Evolutionary conservation across 2,888 invertebrate species (phyloP), one percentile per base, ranked within the genome.

Genomic region (Drosophila paranaensis): DNA sequence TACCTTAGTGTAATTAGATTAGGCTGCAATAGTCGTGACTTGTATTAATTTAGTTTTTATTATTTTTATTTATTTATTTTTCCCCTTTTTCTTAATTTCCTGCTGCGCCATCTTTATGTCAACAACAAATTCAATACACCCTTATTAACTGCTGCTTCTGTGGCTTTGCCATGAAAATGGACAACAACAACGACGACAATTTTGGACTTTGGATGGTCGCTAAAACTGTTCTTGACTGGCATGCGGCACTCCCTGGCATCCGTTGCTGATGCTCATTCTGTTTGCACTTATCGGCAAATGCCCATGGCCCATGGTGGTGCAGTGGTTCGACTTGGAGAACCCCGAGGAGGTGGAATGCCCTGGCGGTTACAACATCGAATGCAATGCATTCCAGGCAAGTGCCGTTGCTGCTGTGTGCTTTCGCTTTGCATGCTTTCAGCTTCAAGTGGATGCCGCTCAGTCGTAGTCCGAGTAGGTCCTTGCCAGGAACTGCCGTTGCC

Each of bases 271-370:
- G 89, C 89, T 82, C 89, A 88, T 88, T 88, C 83, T 83, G 83
- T 82, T 86, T 83, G 83, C 83, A 85, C 89, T 88, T 86, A 84
- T 84, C 89, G 87, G 39, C 61, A 66, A 72, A 80, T 80, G 84
- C 60, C 81, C 79, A 71, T 69, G 79, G 73, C 20, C 69, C 48
- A 16, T 58, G 63, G 37, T 27, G 61, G 64, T 73, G 43, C 70
- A 97, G 95, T 98, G 97, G 98, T 97, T 95, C 91, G 97, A 98
- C 91, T 94, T 95, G 90, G 98, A 98, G 90, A 94, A 94, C 13
- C 98, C 97, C 0, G 98, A 98, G 92, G 94, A 95, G 0, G 92
- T 93, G 14, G 93, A 94, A 0, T 95, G 96, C 87, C 98, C 98
- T 0, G 93, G 95, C 82, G 94, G 94, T 3, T 98, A 97, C 92